These are phyloP conservation scores for Baryphthengus martii DNA, from an alignment of 2,113 vertebrate species.

Conservation along the genomic window DNA sequence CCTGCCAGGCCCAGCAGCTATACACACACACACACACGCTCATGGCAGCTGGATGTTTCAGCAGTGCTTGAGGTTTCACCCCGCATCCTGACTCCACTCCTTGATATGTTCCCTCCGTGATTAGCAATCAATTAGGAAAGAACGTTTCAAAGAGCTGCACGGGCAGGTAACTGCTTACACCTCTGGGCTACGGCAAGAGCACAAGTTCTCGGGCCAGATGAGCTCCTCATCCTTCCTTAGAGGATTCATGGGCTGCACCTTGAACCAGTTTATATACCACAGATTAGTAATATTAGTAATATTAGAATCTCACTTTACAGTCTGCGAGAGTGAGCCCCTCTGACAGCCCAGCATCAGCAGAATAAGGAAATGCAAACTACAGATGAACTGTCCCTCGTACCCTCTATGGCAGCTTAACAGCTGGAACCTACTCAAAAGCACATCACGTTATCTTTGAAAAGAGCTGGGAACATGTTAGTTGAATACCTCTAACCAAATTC, in stretches of 20 bases:
- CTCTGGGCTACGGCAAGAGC: background rate
- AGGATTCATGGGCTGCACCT: background rate
- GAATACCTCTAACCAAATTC: background rate
- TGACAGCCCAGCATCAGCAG: background rate
- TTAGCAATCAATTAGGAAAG: background rate
- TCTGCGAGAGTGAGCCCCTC: background rate
- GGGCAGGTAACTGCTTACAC: background rate
- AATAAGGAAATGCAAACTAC: background rate
- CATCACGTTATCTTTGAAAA: background rate
- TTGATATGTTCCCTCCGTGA: background rate
- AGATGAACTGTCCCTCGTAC: background rate
- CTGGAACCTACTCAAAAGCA: background rate
- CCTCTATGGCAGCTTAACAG: background rate
- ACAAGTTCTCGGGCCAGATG: background rate
- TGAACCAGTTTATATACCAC: background rate
- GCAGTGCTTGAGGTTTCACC: background rate
- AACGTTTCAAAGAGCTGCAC: background rate
- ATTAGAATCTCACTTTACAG: background rate
- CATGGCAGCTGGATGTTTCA: background rate
- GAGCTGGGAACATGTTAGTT: background rate
- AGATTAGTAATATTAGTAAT: background rate
- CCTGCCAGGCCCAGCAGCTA: slow-evolving; percentile 3
- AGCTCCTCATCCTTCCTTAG: background rate
- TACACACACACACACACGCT: background rate
- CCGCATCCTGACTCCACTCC: background rate